Percentiles rank a stretch among this genome's conserved stretches.
Evolutionary conservation across 2,113 vertebrate species (phyloP).

Genomic region (Murina feae): DNA sequence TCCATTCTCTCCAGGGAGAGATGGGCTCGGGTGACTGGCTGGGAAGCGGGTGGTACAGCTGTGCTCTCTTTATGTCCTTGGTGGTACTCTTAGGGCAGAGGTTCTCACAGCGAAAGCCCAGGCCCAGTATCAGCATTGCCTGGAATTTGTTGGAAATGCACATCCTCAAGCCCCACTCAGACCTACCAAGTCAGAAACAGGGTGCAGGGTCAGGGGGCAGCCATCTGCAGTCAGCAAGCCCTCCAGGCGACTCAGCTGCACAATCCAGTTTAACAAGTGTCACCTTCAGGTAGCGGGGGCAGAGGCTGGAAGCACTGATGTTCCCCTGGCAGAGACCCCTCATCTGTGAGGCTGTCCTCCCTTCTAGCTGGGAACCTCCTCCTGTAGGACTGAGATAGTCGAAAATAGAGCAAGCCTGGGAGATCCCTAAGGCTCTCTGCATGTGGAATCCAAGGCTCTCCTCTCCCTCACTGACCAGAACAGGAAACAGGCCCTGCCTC

Average conservation of each 20-base stretch:
- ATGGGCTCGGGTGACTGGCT: neutral
- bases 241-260: neutral
- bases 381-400: neutral
- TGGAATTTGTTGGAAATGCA: neutral
- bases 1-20: neutral
- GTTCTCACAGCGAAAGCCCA: neutral
- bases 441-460: neutral
- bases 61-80: neutral
- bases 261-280: neutral
- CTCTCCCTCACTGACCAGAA: neutral
- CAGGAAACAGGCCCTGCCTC: neutral
- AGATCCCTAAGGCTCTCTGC: neutral
- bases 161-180: neutral
- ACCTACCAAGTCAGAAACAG: neutral
- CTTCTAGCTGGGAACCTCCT: neutral
- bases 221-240: neutral
- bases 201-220: fast-evolving
- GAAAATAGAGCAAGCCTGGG: neutral
- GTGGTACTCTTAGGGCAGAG: neutral
- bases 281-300: neutral
- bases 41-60: neutral
- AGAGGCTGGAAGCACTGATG: neutral
- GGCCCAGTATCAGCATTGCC: neutral
- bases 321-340: neutral
- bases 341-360: neutral